Percentiles rank a stretch among this genome's conserved stretches.
These are phyloP conservation scores for Phrynosoma platyrhinos DNA, from an alignment of 2,113 vertebrate species.

Conservation along the genomic window DNA sequence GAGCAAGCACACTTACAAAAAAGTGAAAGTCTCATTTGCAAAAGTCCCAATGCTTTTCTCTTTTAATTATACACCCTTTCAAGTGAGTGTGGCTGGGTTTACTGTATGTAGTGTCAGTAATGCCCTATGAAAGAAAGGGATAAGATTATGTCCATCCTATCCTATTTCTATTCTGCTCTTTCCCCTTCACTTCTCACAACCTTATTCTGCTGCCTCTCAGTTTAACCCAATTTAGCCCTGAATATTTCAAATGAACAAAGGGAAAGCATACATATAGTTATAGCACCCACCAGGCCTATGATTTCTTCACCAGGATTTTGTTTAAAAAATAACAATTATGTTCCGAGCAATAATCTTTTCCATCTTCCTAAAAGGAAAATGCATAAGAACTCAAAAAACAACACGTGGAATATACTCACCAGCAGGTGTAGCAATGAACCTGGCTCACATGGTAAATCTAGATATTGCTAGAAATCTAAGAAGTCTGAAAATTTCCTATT, in stretches of 20 bases:
- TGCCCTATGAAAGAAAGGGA: background rate
- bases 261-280: background rate
- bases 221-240: too few species aligned
- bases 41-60: background rate
- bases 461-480: constrained; percentile 17
- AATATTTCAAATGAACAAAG: background rate
- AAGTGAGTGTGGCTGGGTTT: background rate
- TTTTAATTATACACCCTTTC: background rate
- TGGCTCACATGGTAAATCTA: constrained; percentile 1
- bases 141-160: background rate
- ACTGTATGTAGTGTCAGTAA: background rate
- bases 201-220: background rate
- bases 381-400: background rate
- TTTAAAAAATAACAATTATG: background rate
- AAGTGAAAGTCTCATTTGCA: background rate
- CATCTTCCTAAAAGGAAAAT: constrained; percentile 13
- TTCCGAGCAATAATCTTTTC: constrained; percentile 5
- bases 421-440: background rate
- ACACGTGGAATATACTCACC: background rate
- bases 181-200: background rate
- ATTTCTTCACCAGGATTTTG: constrained; percentile 6
- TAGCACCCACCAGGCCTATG: background rate
- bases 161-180: background rate
- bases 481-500: background rate
- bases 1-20: background rate